Percentiles rank a stretch among this genome's conserved stretches.
Conservation (phyloP, 2,113 vertebrate species). For the Indri indri region DNA sequence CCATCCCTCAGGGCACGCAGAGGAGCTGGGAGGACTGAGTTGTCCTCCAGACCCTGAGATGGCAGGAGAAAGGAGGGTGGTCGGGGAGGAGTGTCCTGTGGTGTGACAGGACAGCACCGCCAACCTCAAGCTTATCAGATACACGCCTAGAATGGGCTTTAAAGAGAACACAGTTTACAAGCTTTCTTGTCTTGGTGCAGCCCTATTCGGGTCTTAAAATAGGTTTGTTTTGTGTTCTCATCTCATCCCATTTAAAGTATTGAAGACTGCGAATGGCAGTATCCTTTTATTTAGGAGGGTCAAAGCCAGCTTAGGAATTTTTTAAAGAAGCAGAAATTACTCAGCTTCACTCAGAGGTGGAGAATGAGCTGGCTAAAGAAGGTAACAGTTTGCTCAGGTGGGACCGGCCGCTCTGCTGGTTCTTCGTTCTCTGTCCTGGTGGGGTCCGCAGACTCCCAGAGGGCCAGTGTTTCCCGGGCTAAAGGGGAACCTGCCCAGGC, state of each 20-base stretch:
- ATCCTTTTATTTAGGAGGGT: neutral
- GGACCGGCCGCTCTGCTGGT: too few relatives aligned
- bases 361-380: neutral
- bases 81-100: neutral
- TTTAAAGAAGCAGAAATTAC: neutral
- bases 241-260: neutral
- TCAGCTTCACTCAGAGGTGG: neutral
- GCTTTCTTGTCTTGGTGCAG: neutral
- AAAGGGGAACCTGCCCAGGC: too few relatives aligned
- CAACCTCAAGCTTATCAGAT: neutral
- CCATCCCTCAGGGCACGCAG: too few relatives aligned
- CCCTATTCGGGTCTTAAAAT: neutral
- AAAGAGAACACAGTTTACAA: neutral
- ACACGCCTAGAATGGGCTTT: neutral
- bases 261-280: neutral
- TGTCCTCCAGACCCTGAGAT: neutral
- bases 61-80: neutral
- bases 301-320: neutral
- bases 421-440: neutral
- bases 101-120: neutral
- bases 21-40: accelerated
- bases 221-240: neutral
- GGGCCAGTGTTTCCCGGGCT: accelerated
- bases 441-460: neutral
- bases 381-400: neutral